Evolutionary conservation across 2,113 vertebrate species (phyloP), one percentile per base, ranked within the genome.

Genomic region (Formicarius rufipectus): DNA sequence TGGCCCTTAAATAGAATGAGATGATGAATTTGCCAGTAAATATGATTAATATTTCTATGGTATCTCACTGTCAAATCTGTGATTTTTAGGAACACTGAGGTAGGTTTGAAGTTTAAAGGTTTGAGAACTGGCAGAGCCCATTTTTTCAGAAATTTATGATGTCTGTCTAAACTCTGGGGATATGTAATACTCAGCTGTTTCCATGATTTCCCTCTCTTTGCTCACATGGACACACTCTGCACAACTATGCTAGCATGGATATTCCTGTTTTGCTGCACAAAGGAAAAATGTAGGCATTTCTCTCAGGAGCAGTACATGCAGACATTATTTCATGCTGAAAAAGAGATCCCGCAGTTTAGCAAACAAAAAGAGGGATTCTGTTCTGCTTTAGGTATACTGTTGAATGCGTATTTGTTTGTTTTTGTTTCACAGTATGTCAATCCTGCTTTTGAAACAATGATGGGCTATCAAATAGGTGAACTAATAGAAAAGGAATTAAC

Each of bases 391-490:
- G 86, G 19, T 71, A 55, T 83, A n/a, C 22, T 52, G 60, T 79
- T 94, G 40, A 93, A 87, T 91, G 63, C 49, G 3, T 60, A 55
- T 84, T 83, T 87, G 40, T 86, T 78, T 91, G 45, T 87, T 96
- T 91, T 95, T 88, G 53, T 97, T 91, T 89, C 83, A 27, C 98
- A 99, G 99, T 99, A 99, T 39, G 99, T 99, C 95, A 99, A 99
- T 96, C 99, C 99, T 94, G 99, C 99, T 71, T 99, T 99, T 67
- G 99, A 99, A 98, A 98, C 97, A 85, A 98, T 98, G 87, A 99
- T 99, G 99, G 99, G 99, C 96, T 99, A 99, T 97, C 99, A 99
- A 96, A 98, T 98, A 95, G 98, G 98, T 55, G 99, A 99, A 97
- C 97, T 99, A 78, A 98, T 99, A 97, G 99, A 99, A 95, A 99